phyloP scores from a whole-genome alignment of 2,113 vertebrate genomes.

The Sterrhoptilus dennistouni region DNA sequence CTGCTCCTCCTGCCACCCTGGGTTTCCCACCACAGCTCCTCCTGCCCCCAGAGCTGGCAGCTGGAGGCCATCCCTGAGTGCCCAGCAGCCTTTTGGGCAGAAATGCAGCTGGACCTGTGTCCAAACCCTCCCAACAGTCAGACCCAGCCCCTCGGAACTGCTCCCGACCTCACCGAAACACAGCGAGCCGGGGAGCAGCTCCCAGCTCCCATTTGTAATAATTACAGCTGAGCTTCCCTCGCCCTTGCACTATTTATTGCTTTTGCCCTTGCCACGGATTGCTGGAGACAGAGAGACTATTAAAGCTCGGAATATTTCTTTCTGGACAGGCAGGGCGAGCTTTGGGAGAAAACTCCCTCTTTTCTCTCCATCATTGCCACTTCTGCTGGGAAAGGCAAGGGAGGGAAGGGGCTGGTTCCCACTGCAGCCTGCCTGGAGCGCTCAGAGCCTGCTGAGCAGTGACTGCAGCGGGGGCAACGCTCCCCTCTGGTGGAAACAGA shows the following conservation, averaged over 20 bases:
- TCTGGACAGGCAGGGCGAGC: neutral
- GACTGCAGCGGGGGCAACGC: conserved; percentile 27
- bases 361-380: neutral
- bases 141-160: neutral
- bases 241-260: conserved; percentile 22
- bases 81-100: neutral
- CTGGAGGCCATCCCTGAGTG: neutral
- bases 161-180: neutral
- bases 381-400: neutral
- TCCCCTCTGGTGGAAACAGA: neutral
- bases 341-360: neutral
- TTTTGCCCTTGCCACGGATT: neutral
- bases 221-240: neutral
- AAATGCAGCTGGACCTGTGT: neutral
- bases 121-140: neutral
- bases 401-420: neutral
- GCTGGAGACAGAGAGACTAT: neutral
- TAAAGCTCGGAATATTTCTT: neutral
- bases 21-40: neutral
- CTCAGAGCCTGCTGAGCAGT: neutral
- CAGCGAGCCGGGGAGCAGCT: neutral
- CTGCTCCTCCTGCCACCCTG: neutral
- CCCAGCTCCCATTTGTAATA: neutral
- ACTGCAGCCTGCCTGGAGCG: neutral
- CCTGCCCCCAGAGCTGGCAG: neutral